Conservation (phyloP, 2,113 vertebrate species). For the Calyptomena viridis region DNA sequence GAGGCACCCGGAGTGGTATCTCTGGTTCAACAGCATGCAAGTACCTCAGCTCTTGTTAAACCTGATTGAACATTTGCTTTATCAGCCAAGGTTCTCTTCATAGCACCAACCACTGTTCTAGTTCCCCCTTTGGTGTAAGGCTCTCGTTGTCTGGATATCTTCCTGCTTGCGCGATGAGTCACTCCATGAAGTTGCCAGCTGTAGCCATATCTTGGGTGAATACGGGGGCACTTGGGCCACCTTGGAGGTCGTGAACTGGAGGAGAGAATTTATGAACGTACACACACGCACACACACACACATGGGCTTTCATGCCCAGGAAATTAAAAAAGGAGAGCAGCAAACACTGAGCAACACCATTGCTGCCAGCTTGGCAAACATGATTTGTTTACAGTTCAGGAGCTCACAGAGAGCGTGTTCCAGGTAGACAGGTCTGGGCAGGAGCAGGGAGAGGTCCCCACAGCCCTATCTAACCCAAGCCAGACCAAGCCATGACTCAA, state of each 20-base stretch:
- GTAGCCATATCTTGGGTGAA: neutral
- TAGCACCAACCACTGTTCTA: neutral
- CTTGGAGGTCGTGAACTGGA: neutral
- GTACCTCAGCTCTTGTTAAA: neutral
- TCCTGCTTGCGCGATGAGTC: neutral
- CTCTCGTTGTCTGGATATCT: neutral
- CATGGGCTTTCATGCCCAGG: neutral
- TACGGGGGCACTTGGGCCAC: neutral
- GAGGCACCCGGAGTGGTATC: neutral
- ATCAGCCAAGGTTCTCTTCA: neutral
- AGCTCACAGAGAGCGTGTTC: neutral
- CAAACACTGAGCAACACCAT: neutral
- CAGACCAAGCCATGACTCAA: slow-evolving; percentile 25
- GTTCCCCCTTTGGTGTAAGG: neutral
- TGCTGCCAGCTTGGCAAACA: neutral
- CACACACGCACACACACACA: too few species aligned
- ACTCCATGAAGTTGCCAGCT: fast-evolving
- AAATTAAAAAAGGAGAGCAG: neutral
- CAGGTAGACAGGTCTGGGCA: slow-evolving; percentile 24
- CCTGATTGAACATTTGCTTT: neutral
- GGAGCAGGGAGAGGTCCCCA: slow-evolving; percentile 15
- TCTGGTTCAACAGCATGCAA: neutral
- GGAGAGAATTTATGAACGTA: neutral
- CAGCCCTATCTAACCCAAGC: neutral
- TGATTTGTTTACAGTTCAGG: neutral